Evolutionary conservation across 2,113 vertebrate genomes (phyloP).

Genomic region (Thinocorus orbignyianus): DNA sequence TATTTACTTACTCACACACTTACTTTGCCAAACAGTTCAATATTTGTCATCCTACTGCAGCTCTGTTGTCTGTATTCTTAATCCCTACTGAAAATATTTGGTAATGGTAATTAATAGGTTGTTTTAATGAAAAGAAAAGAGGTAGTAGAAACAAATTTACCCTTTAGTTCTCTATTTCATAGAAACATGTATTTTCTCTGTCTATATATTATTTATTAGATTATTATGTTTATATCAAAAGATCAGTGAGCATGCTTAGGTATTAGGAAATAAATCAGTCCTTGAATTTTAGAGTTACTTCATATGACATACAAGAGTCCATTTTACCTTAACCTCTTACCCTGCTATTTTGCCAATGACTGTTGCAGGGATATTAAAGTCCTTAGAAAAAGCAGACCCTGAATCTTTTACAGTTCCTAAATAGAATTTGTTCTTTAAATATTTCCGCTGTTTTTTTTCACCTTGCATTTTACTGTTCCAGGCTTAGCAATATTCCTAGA

Average conservation of each 20-base stretch:
- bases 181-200: background rate
- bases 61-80: background rate
- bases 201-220: background rate
- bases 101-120: background rate
- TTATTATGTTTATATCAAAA: constrained; percentile 27
- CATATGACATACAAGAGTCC: background rate
- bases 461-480: background rate
- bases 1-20: background rate
- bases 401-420: background rate
- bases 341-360: background rate
- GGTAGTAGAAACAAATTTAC: background rate
- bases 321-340: constrained; percentile 5
- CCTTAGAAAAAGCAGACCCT: constrained; percentile 12
- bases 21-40: background rate
- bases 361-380: background rate
- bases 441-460: background rate
- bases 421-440: background rate
- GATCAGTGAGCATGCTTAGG: background rate
- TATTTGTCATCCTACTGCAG: background rate
- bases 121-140: background rate
- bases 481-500: background rate
- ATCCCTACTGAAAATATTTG: background rate
- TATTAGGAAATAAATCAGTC: constrained; percentile 32
- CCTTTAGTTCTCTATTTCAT: background rate
- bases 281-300: background rate